Evolutionary conservation across 1,140 invertebrate genomes (phyloP), one percentile per base, ranked within the genome.

Genomic region (Caenorhabditis inopinata): DNA sequence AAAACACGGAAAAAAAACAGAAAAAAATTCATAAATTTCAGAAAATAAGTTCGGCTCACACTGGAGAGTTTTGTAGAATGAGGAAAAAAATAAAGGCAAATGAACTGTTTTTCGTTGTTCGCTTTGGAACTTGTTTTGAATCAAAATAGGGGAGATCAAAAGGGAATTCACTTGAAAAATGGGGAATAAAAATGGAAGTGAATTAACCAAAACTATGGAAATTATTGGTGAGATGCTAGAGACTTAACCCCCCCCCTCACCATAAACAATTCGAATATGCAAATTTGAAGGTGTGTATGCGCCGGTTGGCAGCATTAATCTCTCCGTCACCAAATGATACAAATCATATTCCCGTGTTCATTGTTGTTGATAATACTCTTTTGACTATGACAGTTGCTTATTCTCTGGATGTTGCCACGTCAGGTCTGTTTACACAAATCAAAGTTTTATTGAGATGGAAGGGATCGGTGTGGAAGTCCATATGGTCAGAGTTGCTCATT

Each of bases 331-430:
- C n/a, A 38, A 68, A 29, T 68, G 58, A 42, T 27, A 68, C 29
- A 68, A 68, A 38, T 29, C 11, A 62, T 32, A 32, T 35, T 35
- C n/a, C 4, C 7, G 6, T 53, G 12, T n/a, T 32, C 38, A 42
- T 42, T 42, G 38, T 42, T 42, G 38, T 14, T 42, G 14, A 5
- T 7, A 5, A 42, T 42, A 42, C 6, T 48, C 35, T 29, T 76
- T 51, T 35, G 12, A 51, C 25, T 21, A 76, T 76, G 75, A 76
- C 75, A 11, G 75, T 76, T 6, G 48, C 75, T 38, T 76, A 76
- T 76, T 76, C 75, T 32, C 45, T 76, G 16, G 75, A 76, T 38
- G 75, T 76, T 29, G 75, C 75, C 48, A 76, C 46, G 5, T 76
- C 75, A 23, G 46, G 46, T 14, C 27, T 76, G 46, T 76, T 48